phyloP scores from a whole-genome alignment of 2,113 vertebrate genomes.

The Cnemophilus loriae region DNA sequence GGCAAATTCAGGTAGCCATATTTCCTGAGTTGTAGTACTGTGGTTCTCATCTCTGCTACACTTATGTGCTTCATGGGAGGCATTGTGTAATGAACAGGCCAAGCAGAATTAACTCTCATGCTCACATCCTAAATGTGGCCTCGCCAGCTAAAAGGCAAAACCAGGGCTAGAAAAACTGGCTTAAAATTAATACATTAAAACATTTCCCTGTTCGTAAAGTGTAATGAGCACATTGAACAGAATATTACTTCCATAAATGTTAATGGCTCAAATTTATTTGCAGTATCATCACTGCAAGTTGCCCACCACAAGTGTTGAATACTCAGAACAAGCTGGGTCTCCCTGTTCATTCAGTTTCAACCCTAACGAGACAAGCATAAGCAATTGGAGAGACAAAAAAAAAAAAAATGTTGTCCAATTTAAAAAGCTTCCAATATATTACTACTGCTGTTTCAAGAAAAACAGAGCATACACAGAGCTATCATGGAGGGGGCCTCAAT shows the following conservation, averaged over 20 bases:
- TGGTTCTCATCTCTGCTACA: not conserved
- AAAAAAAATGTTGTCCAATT: not conserved
- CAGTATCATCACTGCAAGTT: not conserved
- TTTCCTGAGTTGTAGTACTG: not conserved
- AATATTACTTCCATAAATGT: not conserved
- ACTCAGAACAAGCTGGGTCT: not conserved
- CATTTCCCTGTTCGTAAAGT: not conserved
- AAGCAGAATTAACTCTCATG: not conserved
- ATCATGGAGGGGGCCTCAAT: not conserved
- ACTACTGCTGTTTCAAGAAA: not conserved
- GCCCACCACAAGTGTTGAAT: not conserved
- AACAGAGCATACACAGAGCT: not conserved
- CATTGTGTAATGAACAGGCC: fast-evolving
- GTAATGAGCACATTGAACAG: not conserved
- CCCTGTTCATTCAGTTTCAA: not conserved
- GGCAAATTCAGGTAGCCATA: not conserved
- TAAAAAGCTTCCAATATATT: not conserved
- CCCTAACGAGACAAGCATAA: not conserved
- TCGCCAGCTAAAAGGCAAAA: not conserved
- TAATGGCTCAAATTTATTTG: not conserved
- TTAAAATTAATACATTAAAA: not conserved
- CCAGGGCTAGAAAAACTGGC: not conserved
- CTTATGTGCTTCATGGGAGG: not conserved
- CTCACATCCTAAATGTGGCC: not conserved
- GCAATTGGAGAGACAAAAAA: not conserved